Evolutionary conservation across 1,140 invertebrate species (phyloP).

Genomic region (Cydia fagiglandana): DNA sequence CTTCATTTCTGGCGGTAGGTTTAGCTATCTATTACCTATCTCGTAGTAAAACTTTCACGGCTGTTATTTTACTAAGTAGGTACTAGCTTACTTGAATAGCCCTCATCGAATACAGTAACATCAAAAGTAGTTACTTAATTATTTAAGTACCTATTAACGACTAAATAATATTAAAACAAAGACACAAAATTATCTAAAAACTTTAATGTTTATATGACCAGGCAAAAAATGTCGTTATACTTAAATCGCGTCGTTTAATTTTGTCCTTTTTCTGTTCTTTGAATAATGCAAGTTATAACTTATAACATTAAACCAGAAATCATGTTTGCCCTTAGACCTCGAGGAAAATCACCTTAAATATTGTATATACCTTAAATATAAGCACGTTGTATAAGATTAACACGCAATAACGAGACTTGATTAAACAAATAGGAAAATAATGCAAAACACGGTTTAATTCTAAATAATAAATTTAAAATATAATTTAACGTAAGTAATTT

Average conservation of each 20-base stretch:
- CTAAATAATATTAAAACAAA: too few relatives aligned
- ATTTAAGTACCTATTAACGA: not conserved
- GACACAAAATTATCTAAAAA: too few relatives aligned
- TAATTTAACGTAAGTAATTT: too few relatives aligned
- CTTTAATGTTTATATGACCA: too few relatives aligned
- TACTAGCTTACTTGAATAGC: not conserved
- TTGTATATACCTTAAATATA: too few relatives aligned
- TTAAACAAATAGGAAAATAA: too few relatives aligned
- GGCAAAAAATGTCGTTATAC: too few relatives aligned
- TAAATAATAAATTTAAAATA: too few relatives aligned
- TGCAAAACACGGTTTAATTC: too few relatives aligned
- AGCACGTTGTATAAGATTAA: too few relatives aligned
- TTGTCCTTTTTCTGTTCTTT: not conserved
- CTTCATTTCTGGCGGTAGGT: not conserved
- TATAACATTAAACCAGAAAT: not conserved
- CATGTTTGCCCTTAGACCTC: not conserved
- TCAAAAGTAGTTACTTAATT: not conserved
- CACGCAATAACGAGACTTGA: too few relatives aligned
- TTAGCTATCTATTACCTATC: not conserved
- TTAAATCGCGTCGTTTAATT: not conserved
- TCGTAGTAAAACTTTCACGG: constrained; percentile 1
- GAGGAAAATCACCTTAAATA: not conserved
- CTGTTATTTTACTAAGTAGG: not conserved
- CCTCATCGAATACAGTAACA: not conserved
- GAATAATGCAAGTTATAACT: not conserved